These are phyloP conservation scores for Ochropleura plecta DNA, from an alignment of 2,888 invertebrate species.

Conservation along the genomic window DNA sequence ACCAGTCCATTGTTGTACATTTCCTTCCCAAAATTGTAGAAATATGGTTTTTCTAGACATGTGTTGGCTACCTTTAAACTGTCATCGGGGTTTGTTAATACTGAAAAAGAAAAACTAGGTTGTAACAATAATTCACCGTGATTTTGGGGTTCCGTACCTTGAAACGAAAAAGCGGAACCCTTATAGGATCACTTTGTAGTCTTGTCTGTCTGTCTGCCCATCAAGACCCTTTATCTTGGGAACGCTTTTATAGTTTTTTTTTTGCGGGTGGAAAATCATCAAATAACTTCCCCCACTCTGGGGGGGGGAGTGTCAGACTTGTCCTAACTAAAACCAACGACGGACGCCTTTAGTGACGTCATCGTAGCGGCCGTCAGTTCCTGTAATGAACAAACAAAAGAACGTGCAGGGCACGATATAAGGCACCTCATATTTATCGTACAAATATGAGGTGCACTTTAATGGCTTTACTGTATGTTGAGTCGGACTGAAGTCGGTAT, in stretches of 20 bases:
- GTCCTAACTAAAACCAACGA: no score
- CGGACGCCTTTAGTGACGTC: not conserved
- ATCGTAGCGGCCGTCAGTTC: not conserved
- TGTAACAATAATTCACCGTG: not conserved
- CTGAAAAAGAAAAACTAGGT: constrained; percentile 43
- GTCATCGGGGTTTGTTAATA: constrained; percentile 61
- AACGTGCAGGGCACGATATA: not conserved
- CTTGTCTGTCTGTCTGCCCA: no score
- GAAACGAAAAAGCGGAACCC: no score
- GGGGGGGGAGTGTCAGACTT: no score
- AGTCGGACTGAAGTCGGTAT: not conserved
- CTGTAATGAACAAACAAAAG: not conserved
- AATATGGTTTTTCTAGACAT: constrained; percentile 55
- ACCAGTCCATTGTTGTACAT: constrained; percentile 58
- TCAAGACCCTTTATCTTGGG: no score
- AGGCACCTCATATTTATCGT: not conserved
- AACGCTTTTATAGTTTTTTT: no score
- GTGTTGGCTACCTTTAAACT: constrained; percentile 43
- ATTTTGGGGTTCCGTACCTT: no score
- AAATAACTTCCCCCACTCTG: no score
- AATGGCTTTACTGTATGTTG: no score
- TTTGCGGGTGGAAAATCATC: no score
- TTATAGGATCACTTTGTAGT: no score
- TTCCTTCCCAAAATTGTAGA: constrained; percentile 54
- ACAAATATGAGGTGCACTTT: no score